phyloP scores from a whole-genome alignment of 2,113 vertebrate species.

The Chitala chitala region DNA sequence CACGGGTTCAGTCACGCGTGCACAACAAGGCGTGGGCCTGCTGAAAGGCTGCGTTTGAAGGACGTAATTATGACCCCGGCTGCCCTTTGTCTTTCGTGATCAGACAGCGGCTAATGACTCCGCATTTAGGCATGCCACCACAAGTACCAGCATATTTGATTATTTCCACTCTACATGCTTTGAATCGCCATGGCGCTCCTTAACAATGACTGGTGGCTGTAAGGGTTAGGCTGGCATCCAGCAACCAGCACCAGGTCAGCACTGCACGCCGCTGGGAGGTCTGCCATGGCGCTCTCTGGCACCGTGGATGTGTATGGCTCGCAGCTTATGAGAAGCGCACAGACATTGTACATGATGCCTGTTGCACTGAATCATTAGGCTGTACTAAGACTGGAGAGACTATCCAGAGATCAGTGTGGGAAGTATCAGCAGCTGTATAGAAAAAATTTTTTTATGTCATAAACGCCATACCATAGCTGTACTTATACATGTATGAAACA shows the following conservation, averaged over 20 bases:
- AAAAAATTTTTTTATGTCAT: too few species aligned
- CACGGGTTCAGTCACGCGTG: neutral
- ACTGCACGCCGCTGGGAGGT: neutral
- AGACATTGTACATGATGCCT: too few species aligned
- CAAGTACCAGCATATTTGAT: neutral
- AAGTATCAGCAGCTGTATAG: too few species aligned
- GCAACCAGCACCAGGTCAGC: neutral
- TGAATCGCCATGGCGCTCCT: neutral
- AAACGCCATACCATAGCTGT: too few species aligned
- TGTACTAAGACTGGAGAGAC: too few species aligned
- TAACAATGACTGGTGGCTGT: neutral
- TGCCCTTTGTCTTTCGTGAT: constrained; percentile 1
- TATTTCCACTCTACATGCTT: neutral
- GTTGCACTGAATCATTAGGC: too few species aligned
- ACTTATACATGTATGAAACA: too few species aligned
- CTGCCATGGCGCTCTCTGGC: neutral
- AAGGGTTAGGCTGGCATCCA: neutral
- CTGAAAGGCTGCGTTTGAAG: constrained; percentile 9
- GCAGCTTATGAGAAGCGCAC: too few species aligned
- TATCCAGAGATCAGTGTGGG: too few species aligned
- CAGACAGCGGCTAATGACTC: neutral
- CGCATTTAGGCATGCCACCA: neutral
- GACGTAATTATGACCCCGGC: constrained; percentile 5
- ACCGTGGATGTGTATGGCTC: neutral
- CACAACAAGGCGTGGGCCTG: neutral